phyloP scores from a whole-genome alignment of 2,113 vertebrate species.

The Periophthalmus modestus region DNA sequence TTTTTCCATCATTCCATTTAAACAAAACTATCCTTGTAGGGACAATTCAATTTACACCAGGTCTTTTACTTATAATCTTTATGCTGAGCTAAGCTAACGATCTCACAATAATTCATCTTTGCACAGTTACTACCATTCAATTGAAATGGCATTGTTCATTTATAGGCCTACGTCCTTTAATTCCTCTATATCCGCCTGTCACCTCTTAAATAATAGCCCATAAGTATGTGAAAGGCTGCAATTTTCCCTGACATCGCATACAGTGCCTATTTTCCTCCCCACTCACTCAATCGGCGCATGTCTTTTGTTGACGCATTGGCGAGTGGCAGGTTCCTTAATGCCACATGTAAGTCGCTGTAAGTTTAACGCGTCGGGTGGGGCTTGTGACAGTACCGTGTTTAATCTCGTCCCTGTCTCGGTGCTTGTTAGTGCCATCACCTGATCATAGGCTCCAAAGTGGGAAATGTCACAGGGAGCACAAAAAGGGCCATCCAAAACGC shows the following conservation, averaged over 20 bases:
- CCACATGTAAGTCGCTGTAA: constrained; percentile 66
- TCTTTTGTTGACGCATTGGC: constrained; percentile 46
- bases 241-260: constrained; percentile 52
- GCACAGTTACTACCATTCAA: not conserved
- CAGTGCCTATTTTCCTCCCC: constrained; percentile 25
- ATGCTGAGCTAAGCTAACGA: not conserved
- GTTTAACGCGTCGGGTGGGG: constrained; percentile 67
- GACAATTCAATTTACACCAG: not conserved
- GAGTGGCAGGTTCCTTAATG: constrained; percentile 59
- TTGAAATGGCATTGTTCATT: not conserved
- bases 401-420: constrained; percentile 50
- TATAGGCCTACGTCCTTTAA: constrained; percentile 2
- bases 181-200: constrained; percentile 11
- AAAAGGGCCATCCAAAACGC: constrained; percentile 51
- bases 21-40: not conserved
- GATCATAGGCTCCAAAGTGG: constrained; percentile 60
- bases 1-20: not conserved
- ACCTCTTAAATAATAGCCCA: constrained; percentile 42
- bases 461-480: constrained; percentile 39
- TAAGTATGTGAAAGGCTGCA: constrained; percentile 58
- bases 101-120: not conserved
- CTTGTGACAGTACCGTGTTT: constrained; percentile 59
- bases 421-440: constrained; percentile 58
- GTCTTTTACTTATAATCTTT: not conserved
- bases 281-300: constrained; percentile 33